Percentiles rank a stretch among this genome's conserved stretches.
phyloP scores from a whole-genome alignment of 2,888 invertebrate genomes.

The Macrophya alboannulata region DNA sequence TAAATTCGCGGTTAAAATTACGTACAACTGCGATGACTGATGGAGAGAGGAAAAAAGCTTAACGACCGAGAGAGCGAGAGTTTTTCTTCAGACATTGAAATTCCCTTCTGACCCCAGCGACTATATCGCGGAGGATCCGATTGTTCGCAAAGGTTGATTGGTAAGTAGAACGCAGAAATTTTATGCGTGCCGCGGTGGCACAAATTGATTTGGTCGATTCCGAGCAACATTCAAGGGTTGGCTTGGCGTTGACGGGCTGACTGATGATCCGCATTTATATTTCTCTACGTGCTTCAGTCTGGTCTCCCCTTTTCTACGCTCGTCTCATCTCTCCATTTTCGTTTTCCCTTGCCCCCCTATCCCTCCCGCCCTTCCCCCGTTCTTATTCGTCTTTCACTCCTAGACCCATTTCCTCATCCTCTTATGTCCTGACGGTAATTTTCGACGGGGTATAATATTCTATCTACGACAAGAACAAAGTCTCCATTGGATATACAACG shows the following conservation, averaged over 20 bases:
- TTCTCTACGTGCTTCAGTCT: constrained; percentile 47
- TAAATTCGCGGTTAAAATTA: not conserved
- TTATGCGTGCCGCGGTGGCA: constrained; percentile 65
- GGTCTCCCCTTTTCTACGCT: constrained; percentile 15
- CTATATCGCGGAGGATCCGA: not conserved
- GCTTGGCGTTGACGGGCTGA: constrained; percentile 55
- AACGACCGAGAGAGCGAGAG: not conserved
- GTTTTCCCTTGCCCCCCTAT: not conserved
- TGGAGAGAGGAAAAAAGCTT: not conserved
- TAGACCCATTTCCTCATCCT: constrained; percentile 23
- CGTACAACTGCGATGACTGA: not conserved
- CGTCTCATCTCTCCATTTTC: constrained; percentile 14
- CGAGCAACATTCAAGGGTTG: constrained; percentile 66
- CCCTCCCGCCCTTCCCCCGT: not conserved
- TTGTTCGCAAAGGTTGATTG: constrained; percentile 45
- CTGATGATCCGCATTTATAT: constrained; percentile 56
- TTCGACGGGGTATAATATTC: constrained; percentile 1
- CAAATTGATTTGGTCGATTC: constrained; percentile 73
- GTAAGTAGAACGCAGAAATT: constrained; percentile 58
- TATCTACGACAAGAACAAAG: constrained; percentile 27
- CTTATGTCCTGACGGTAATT: not conserved
- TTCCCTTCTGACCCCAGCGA: constrained; percentile 16
- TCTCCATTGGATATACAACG: constrained; percentile 17
- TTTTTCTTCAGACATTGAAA: constrained; percentile 26
- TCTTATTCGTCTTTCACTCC: constrained; percentile 1